These are phyloP conservation scores for Diarsia mendica DNA, from an alignment of 2,888 invertebrate genomes.

Conservation along the genomic window DNA sequence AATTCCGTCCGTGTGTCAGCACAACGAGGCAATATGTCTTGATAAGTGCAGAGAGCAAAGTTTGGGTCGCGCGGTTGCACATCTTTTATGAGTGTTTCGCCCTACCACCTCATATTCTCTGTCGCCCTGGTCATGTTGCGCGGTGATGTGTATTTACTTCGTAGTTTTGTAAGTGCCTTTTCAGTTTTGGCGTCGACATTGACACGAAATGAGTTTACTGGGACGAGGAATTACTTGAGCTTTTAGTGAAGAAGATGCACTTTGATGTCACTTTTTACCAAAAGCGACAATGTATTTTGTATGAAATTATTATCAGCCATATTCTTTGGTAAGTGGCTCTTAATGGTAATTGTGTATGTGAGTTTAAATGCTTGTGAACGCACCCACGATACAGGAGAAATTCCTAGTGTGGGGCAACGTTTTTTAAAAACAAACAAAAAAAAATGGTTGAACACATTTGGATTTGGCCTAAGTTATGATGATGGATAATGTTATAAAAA, in stretches of 20 bases:
- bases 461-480: neutral
- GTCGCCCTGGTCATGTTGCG: conserved; percentile 66
- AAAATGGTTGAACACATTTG: neutral
- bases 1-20: conserved; percentile 62
- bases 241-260: neutral
- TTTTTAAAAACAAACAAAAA: no score
- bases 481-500: no score
- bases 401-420: no score
- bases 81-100: conserved; percentile 71
- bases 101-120: conserved; percentile 69
- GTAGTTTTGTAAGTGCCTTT: conserved; percentile 37
- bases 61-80: conserved; percentile 75
- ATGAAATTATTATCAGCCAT: neutral
- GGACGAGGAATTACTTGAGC: neutral
- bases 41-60: conserved; percentile 78
- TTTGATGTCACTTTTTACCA: neutral
- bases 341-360: no score
- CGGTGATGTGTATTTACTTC: conserved; percentile 45
- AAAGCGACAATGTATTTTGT: no score
- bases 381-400: no score
- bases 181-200: conserved; percentile 31
- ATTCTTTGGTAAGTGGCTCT: no score
- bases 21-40: conserved; percentile 75
- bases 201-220: conserved; percentile 12
- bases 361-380: no score